Percentiles rank a stretch among this genome's conserved stretches.
These are phyloP conservation scores for Hoplodrina blanda DNA, from an alignment of 2,888 invertebrate species.

Conservation along the genomic window DNA sequence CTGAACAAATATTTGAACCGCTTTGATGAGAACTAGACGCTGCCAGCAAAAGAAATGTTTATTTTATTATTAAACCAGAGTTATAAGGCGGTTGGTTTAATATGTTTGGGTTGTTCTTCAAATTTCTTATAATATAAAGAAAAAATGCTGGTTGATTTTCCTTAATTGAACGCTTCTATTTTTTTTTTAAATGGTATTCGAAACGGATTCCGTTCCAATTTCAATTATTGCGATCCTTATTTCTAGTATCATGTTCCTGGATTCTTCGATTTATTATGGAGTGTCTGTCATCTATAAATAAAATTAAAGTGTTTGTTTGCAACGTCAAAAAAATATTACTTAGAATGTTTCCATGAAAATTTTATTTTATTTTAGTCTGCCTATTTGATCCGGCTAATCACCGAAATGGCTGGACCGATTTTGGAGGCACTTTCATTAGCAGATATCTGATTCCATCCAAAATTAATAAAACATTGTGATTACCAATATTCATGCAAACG, in stretches of 20 bases:
- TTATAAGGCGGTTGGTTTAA: conserved; percentile 31
- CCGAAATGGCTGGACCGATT: no score
- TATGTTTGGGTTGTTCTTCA: conserved; percentile 23
- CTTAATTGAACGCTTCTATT: conserved; percentile 10
- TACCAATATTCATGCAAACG: no score
- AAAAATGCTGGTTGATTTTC: conserved; percentile 8
- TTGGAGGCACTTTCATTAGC: no score
- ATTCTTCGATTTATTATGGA: no score
- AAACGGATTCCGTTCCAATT: neutral
- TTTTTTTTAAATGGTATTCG: conserved; percentile 1
- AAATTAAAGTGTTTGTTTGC: no score
- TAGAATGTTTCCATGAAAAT: no score
- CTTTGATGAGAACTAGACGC: conserved; percentile 77
- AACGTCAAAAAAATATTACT: no score
- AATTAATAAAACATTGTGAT: no score
- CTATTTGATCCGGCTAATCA: no score
- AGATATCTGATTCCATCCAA: no score
- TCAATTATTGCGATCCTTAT: neutral
- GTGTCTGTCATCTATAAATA: no score
- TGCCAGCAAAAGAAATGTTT: conserved; percentile 65
- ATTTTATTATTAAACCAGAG: conserved; percentile 41
- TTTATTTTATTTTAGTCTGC: no score
- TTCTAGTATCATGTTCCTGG: neutral
- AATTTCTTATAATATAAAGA: conserved; percentile 2
- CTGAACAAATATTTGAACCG: conserved; percentile 74